Conservation (phyloP, 2,113 vertebrate species). For the Anarrhichthys ocellatus region DNA sequence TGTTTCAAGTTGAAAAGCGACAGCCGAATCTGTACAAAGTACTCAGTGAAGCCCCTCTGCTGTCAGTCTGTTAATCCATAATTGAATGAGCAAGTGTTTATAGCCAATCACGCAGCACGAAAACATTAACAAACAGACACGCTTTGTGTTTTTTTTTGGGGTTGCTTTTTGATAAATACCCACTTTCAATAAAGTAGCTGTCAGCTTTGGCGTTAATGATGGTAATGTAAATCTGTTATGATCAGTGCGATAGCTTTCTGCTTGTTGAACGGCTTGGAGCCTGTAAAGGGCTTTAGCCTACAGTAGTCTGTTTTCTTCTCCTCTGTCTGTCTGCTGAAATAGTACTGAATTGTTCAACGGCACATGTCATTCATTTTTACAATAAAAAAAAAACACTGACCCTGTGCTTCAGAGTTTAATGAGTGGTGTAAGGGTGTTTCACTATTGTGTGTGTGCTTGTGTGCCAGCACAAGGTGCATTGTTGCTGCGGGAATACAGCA, state of each 20-base stretch:
- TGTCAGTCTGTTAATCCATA: constrained; percentile 67
- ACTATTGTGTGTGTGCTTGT: background rate
- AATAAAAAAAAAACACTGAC: constrained; percentile 18
- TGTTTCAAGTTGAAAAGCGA: constrained; percentile 68
- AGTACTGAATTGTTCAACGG: constrained; percentile 7
- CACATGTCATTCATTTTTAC: constrained; percentile 24
- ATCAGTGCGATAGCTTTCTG: constrained; percentile 33
- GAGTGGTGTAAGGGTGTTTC: background rate
- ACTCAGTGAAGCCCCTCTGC: constrained; percentile 52
- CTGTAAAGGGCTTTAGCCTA: constrained; percentile 38
- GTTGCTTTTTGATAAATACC: constrained; percentile 54
- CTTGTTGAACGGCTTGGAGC: constrained; percentile 24
- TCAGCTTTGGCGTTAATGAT: constrained; percentile 53
- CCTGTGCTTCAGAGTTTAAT: constrained; percentile 19
- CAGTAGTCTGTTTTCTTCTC: background rate
- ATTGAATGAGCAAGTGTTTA: constrained; percentile 74
- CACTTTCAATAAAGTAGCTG: constrained; percentile 54
- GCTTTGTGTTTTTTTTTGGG: constrained; percentile 47
- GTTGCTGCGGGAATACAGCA: constrained; percentile 24
- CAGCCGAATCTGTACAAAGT: constrained; percentile 63
- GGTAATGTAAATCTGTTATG: constrained; percentile 41
- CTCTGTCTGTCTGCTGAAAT: constrained; percentile 4
- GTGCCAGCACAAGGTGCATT: constrained; percentile 11
- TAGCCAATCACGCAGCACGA: constrained; percentile 65
- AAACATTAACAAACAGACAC: constrained; percentile 61